Evolutionary conservation across 2,797 vertebrate genomes (phyloP), one percentile per base, ranked within the genome.

Genomic region (Scarus forsteni): DNA sequence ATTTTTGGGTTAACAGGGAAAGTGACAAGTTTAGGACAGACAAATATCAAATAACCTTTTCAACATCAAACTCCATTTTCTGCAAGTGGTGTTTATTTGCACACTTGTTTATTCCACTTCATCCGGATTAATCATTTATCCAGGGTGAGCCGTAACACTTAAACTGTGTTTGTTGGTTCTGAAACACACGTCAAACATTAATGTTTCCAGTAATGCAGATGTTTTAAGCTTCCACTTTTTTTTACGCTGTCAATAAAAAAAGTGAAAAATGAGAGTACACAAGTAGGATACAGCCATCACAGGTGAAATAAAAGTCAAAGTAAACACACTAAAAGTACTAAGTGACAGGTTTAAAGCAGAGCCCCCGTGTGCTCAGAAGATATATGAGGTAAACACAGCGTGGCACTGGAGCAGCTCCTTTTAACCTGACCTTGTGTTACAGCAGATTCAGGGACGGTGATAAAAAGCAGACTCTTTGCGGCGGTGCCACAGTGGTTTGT

Each of bases 401-500:
- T 39, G 53, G 35, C 66, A 53, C 10, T n/a, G 14, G 48, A 66
- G 42, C 60, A 36, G 10, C 44, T 69, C 40, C 40, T 64, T 66
- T 65, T 56, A 79, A 80, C 51, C 12, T 52, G 66, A 79, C 70
- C 60, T 70, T 79, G 73, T 55, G 39, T 53, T 39, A 66, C 56
- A 58, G 39, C 7, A 66, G 51, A 76, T 54, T 10, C 14, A 5
- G 50, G 38, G 56, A 63, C 50, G 35, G 19, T 50, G 60, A 78
- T 39, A 69, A 63, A 70, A 64, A 15, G 40, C 19, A 40, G 49
- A 52, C 46, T 52, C 35, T 12, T 34, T 42, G 64, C 27, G 0
- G 54, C 8, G 40, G 43, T 56, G 63, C 51, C 35, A 43, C 59
- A 55, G 55, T 38, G 10, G 10, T 42, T 48, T 63, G 45, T 46